Conservation (phyloP, 2,113 vertebrate species). For the Ondatra zibethicus region DNA sequence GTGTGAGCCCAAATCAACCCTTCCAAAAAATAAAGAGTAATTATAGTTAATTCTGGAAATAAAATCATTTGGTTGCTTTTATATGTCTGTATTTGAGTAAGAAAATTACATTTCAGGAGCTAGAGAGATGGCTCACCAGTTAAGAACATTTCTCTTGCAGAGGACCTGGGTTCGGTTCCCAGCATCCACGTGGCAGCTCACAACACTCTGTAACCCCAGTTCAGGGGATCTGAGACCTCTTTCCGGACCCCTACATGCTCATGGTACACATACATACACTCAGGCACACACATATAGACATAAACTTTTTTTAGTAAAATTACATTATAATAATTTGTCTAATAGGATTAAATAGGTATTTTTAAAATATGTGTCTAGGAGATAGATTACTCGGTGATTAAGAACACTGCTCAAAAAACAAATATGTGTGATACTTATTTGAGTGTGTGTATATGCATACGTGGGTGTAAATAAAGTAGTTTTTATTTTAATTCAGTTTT, state of each 20-base stretch:
- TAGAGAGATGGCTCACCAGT: neutral
- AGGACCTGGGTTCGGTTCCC: neutral
- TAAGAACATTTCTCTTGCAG: neutral
- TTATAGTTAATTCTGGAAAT: neutral
- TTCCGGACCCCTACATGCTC: neutral
- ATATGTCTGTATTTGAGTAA: neutral
- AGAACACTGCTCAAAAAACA: too few relatives aligned
- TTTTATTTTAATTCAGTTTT: constrained; percentile 30
- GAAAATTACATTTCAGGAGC: neutral
- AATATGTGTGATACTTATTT: neutral
- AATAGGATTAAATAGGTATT: neutral
- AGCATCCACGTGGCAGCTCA: neutral
- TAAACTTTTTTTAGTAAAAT: neutral
- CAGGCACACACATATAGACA: neutral
- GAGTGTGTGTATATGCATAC: neutral
- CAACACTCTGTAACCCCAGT: neutral
- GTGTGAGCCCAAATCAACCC: neutral
- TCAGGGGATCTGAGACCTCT: neutral
- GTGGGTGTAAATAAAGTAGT: neutral
- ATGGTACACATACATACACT: neutral
- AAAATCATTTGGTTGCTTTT: constrained; percentile 6
- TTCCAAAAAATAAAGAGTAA: neutral
- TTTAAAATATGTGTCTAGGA: neutral
- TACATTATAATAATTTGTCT: neutral
- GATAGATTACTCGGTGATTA: too few relatives aligned